Percentiles rank a stretch among this genome's conserved stretches.
phyloP scores from a whole-genome alignment of 2,797 vertebrate genomes.

The Morelia viridis region DNA sequence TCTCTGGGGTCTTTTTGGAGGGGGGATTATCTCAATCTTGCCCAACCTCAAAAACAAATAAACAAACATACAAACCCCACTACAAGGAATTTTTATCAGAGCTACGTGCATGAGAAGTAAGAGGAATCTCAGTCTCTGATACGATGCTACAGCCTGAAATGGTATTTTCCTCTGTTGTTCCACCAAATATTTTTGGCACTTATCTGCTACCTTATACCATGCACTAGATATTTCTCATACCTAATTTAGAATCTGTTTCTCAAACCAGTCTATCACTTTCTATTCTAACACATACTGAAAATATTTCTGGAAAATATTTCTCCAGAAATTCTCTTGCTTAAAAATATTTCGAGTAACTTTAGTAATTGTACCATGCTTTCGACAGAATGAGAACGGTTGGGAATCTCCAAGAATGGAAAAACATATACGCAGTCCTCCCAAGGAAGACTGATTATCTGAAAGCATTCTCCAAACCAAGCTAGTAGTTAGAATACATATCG shows the following conservation, averaged over 20 bases:
- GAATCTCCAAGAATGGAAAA: neutral
- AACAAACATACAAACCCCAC: neutral
- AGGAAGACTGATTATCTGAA: neutral
- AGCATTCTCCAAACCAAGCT: neutral
- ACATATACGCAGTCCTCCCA: neutral
- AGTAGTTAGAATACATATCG: fast-evolving
- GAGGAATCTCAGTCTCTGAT: neutral
- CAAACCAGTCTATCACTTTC: neutral
- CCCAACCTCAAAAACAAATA: neutral
- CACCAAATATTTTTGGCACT: neutral
- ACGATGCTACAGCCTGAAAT: neutral
- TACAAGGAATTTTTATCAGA: neutral
- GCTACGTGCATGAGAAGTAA: neutral
- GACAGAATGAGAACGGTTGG: neutral
- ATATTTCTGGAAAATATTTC: neutral
- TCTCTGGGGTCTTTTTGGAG: neutral
- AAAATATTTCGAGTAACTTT: neutral
- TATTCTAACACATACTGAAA: constrained; percentile 2
- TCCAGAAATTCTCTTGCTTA: neutral
- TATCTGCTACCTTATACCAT: neutral
- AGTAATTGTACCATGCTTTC: neutral
- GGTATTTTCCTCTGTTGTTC: neutral
- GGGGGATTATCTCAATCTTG: neutral
- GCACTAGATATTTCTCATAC: neutral
- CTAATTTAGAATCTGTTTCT: neutral